These are phyloP conservation scores for Dexiosoma caninum DNA, from an alignment of 2,888 invertebrate species.

Conservation along the genomic window DNA sequence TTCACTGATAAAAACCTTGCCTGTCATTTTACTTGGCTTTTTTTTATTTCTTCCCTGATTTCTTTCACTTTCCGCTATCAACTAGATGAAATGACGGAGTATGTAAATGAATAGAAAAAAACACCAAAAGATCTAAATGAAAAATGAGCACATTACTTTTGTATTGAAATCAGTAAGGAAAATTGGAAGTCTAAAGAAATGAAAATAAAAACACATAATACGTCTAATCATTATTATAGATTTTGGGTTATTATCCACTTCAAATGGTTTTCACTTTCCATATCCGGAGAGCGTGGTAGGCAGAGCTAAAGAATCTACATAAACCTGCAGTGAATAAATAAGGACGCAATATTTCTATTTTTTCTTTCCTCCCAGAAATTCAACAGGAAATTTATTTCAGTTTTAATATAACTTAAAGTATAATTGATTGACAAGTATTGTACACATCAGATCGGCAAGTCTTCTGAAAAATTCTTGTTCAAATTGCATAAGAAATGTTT, in stretches of 20 bases:
- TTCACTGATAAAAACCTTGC: slow-evolving; percentile 60
- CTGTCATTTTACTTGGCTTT: slow-evolving; percentile 20
- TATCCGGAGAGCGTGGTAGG: not conserved
- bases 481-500: too few species aligned
- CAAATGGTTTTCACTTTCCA: slow-evolving; percentile 30
- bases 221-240: slow-evolving; percentile 29
- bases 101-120: not conserved
- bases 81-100: not conserved
- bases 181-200: not conserved
- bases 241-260: slow-evolving; percentile 32
- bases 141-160: slow-evolving; percentile 39
- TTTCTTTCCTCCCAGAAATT: not conserved
- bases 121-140: slow-evolving; percentile 28
- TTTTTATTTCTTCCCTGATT: not conserved
- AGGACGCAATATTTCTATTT: not conserved
- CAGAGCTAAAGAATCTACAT: not conserved
- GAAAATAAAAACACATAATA: slow-evolving; percentile 7
- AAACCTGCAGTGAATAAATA: not conserved
- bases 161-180: not conserved
- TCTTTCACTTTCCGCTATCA: slow-evolving; percentile 2
- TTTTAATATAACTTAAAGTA: too few species aligned
- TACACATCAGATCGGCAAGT: too few species aligned
- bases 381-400: not conserved
- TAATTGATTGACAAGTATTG: too few species aligned
- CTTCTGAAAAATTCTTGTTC: too few species aligned